These are phyloP conservation scores for Picathartes gymnocephalus DNA, from an alignment of 2,113 vertebrate species.

Conservation along the genomic window DNA sequence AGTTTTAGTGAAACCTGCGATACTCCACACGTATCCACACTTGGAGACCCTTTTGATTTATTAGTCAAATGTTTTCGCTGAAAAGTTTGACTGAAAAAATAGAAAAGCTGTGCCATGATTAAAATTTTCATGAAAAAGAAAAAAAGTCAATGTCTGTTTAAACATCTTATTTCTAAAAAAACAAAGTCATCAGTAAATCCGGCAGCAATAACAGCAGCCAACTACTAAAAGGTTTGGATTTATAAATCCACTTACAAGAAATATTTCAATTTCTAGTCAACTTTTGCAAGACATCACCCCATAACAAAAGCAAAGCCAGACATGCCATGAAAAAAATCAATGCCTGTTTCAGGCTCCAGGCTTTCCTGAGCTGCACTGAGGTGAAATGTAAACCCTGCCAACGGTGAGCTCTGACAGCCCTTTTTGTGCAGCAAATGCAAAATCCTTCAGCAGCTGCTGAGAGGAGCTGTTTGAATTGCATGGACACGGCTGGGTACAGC, in stretches of 20 bases:
- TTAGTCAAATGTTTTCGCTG: background rate
- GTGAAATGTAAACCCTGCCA: background rate
- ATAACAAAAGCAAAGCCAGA: background rate
- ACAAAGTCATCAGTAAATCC: background rate
- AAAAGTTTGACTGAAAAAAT: background rate
- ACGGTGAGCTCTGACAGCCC: background rate
- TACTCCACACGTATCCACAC: rapidly evolving
- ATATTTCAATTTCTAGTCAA: background rate
- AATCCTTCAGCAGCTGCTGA: background rate
- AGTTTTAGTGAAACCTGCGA: background rate
- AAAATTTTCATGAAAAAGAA: background rate
- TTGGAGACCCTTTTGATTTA: background rate
- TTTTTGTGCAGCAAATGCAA: background rate
- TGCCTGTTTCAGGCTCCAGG: background rate
- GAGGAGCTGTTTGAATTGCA: background rate
- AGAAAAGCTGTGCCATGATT: background rate
- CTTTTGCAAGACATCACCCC: background rate
- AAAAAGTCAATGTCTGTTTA: background rate
- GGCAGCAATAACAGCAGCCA: background rate
- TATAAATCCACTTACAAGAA: background rate
- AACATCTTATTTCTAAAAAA: background rate
- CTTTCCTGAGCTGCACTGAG: background rate
- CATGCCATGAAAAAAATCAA: background rate
- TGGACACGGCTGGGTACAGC: background rate
- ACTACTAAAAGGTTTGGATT: background rate